Evolutionary conservation across 2,888 invertebrate species (phyloP), one percentile per base, ranked within the genome.

Genomic region (Drosophila infuscata): DNA sequence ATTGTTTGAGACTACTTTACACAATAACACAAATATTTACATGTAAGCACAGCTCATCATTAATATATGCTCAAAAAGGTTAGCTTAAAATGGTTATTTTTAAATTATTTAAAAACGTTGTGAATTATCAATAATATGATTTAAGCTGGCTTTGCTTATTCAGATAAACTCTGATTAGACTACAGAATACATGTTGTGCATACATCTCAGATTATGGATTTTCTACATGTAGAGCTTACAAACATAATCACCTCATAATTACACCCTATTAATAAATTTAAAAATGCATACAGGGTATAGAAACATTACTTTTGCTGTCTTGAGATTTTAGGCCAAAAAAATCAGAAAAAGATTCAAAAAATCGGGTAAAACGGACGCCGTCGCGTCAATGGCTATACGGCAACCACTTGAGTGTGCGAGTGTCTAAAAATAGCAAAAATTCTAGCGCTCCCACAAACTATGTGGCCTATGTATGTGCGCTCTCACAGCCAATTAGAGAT

Each of bases 331-430:
- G 88, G 88, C 81, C 85, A 89, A 82, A 81, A 83, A 62, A 79
- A 76, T 76, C 69, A 61, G 48, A 62, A 62, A 43, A 64, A 17
- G 38, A 56, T 38, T 56, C 12, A 74, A 69, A 57, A 62, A 70
- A 51, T 65, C 68, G 71, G 48, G 68, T 46, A 25, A 68, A 53
- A 68, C 66, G 59, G 71, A 77, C 78, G 64, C 53, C 36, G 48
- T 52, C 70, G 60, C 59, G 48, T 61, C 75, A 74, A 61, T 66
- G 59, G 71, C 72, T 61, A 76, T 57, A 77, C 84, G 75, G 84
- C 92, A 92, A 92, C 92, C 92, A 92, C 92, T 91, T 91, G 91
- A 92, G 90, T 89, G 81, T 88, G 82, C 83, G 89, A 87, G 82
- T 80, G 68, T 83, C 91, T 92, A 91, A 78, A 92, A 92, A 92